Evolutionary conservation across 2,888 invertebrate species (phyloP).

Genomic region (Napeogenes inachia): DNA sequence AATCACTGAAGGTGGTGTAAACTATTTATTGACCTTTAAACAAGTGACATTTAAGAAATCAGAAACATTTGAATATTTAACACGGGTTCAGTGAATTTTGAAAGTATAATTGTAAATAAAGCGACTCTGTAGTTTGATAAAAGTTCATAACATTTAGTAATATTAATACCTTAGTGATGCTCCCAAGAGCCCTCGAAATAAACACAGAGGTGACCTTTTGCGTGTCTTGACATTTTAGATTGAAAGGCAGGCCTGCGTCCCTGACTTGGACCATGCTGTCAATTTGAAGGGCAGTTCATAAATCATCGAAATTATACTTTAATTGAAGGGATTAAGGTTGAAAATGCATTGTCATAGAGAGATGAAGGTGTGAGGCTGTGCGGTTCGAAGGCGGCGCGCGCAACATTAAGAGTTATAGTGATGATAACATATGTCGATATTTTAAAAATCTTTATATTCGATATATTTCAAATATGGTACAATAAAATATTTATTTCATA

Average conservation of each 20-base stretch:
- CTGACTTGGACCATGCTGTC: conserved; percentile 34
- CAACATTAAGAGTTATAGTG: conserved; percentile 52
- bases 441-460: neutral
- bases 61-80: too few relatives aligned
- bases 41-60: too few relatives aligned
- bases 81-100: too few relatives aligned
- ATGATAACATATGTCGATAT: conserved; percentile 35
- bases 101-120: too few relatives aligned
- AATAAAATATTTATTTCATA: neutral
- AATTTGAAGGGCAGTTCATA: conserved; percentile 27
- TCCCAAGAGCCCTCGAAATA: conserved; percentile 7
- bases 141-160: conserved; percentile 1
- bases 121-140: too few relatives aligned
- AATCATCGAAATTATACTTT: conserved; percentile 32
- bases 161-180: conserved; percentile 1
- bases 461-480: neutral
- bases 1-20: too few relatives aligned
- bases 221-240: conserved; percentile 29
- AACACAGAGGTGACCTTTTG: conserved; percentile 26
- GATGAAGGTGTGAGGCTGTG: conserved; percentile 54
- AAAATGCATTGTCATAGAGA: conserved; percentile 38
- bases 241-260: conserved; percentile 27
- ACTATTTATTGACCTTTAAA: too few relatives aligned
- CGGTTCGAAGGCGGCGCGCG: conserved; percentile 62
- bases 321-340: conserved; percentile 32